Base-by-base conservation (phyloP, 2,888 invertebrate genomes). In the Rhogogaster chlorosoma region DNA sequence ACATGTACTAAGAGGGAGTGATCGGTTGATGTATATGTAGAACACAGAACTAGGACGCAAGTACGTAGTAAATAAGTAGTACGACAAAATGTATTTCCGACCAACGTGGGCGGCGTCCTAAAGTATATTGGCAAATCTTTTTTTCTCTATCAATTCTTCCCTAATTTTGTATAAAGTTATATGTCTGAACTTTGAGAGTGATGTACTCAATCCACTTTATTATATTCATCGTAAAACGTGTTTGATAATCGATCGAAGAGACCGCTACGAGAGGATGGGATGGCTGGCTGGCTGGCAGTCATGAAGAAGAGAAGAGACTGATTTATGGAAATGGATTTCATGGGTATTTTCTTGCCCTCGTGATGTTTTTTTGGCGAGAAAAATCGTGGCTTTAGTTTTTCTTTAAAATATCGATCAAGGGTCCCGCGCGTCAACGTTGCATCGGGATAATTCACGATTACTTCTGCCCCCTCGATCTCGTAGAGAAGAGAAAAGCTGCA, bases 261-360 rank as follows among this genome's bases (percentile, higher is more conserved):
- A 53, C 53, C 53, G n/a, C 53, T 53, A 0, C n/a, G 53, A 53
- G 7, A 7, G 7, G n/a, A n/a, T 53, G 53, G 53, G 32, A 26
- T 67, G 67, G 67, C 32, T 61, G 22, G 67, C 32, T 29, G 67
- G 26, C 6, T 32, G 32, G 29, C 67, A 26, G 73, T 38, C 42
- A 38, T 26, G 73, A 73, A 73, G 73, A 45, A 73, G 73, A 42
- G 42, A 32, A 29, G 29, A 67, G 29, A 67, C 73, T 73, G 73
- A 73, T 73, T 42, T 45, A 73, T 73, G 73, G 73, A 73, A 73
- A 73, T 73, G 32, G 73, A 73, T 73, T 73, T 73, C 73, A 73
- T 38, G 73, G 42, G 26, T 73, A n/a, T 42, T 73, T 73, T 26
- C 29, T 73, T 61, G 12, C 29, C 45, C 22, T 42, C 42, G 22